Base-by-base conservation (phyloP, 2,888 invertebrate genomes). In the Heliconius cydno region DNA sequence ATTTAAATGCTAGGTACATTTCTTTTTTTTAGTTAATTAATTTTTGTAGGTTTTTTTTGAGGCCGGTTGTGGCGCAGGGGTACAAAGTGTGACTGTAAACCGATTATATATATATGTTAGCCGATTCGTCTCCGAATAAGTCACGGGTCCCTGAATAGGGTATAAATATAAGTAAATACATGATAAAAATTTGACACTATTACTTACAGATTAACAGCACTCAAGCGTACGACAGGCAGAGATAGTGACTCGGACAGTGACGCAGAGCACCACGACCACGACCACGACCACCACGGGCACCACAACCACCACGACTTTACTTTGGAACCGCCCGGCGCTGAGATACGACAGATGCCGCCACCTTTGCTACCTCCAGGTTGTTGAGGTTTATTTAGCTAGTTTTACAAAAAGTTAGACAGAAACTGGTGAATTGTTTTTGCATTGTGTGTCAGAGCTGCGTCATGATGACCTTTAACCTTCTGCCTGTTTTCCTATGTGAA, bases 1-100 rank as follows among this genome's bases (percentile, higher is more conserved):
- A 96, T 87, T 92, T 96, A 74, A 96, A 91, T 86, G 95, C 96
- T 1, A 93, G 96, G 88, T 92, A 38, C 10, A 15, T 63, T 74
- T 30, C 19, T 25, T 46, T 52, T 46, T 25, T 25, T 19, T 25
- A 0, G 0, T 60, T 6, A 41, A 12, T 41, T 12, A 34, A 7
- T 7, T 34, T 34, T 34, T 34, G 34, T 7, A 34, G 34, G 1
- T 34, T 34, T 34, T 34, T 34, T 34, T 34, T 34, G 34, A 34
- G 34, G 34, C 34, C 34, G 28, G 28, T 28, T 28, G 28, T 28
- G 28, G 28, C 28, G 28, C 28, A 28, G 1, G 28, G 28, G 28
- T 28, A 28, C 28, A 28, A 28, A 28, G 28, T 28, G 28, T 28
- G 28, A 28, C 28, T 28, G 28, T 28, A 28, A 28, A 28, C 28